These are phyloP conservation scores for Zosterops borbonicus DNA, from an alignment of 2,113 vertebrate species.

Conservation along the genomic window DNA sequence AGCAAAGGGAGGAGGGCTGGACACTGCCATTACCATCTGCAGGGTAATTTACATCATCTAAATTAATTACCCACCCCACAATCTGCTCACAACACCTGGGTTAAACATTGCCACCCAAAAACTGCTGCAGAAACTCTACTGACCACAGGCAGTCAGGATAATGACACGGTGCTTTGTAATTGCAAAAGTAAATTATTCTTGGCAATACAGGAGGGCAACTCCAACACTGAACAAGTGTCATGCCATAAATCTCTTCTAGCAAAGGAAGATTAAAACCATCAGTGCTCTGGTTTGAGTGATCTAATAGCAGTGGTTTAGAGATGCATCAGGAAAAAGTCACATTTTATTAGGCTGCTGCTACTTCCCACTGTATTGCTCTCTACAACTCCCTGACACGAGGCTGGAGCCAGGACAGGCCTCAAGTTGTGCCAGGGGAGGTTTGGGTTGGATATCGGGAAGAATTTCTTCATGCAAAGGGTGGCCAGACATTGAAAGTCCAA, in stretches of 20 bases:
- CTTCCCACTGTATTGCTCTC: neutral
- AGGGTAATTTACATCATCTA: slow-evolving; percentile 45
- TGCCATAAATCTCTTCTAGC: neutral
- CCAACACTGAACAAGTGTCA: neutral
- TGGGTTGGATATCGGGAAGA: neutral
- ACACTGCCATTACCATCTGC: neutral
- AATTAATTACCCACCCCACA: slow-evolving; percentile 46
- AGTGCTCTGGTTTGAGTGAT: neutral
- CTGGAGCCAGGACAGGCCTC: neutral
- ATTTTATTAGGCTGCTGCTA: slow-evolving; percentile 16
- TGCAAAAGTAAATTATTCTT: neutral
- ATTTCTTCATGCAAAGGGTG: neutral
- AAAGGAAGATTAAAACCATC: neutral
- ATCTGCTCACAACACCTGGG: slow-evolving; percentile 59
- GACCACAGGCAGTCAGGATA: neutral
- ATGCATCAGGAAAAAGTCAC: neutral
- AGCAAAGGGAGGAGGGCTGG: neutral
- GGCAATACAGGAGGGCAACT: neutral
- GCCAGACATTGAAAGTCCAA: neutral
- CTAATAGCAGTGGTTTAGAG: neutral
- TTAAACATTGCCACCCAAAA: slow-evolving; percentile 19
- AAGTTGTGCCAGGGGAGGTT: neutral
- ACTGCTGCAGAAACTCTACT: neutral
- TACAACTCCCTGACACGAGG: neutral
- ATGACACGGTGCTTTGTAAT: neutral